Evolutionary conservation across 64 coral and sea anemone genomes (phyloP).

Genomic region (Pocillopora damicornis): DNA sequence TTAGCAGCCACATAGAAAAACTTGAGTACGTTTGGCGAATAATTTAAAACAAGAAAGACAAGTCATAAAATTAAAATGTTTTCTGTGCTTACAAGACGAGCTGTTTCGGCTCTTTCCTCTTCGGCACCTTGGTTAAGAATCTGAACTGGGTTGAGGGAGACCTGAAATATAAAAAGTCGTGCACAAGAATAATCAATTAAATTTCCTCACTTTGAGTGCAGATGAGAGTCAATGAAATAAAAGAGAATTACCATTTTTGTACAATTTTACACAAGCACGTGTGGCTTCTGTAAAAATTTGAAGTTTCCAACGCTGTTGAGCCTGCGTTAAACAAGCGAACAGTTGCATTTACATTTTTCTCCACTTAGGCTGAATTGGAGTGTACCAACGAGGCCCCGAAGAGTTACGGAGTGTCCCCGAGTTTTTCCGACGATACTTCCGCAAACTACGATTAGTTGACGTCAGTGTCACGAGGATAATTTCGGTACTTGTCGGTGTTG

Average conservation of each 20-base stretch:
- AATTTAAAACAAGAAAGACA: not conserved
- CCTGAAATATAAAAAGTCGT: conserved; percentile 41
- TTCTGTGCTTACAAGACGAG: conserved; percentile 71
- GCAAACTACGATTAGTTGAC: conserved; percentile 27
- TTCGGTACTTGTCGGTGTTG: conserved; percentile 16
- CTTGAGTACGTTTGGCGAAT: not conserved
- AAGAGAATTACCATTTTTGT: conserved; percentile 86
- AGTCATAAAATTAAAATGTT: not conserved
- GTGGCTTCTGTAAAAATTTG: conserved; percentile 30
- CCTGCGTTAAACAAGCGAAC: not conserved
- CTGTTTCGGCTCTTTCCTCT: conserved; percentile 90
- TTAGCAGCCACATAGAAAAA: not conserved
- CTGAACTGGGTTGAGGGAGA: conserved; percentile 95
- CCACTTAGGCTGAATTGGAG: not conserved
- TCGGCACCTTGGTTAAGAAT: conserved; percentile 93
- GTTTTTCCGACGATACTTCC: conserved; percentile 37
- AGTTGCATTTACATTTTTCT: no score
- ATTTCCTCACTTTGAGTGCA: not conserved
- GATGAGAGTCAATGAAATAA: not conserved
- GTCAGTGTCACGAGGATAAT: conserved; percentile 80
- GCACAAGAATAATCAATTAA: not conserved
- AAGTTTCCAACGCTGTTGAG: conserved; percentile 9
- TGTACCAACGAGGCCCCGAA: not conserved
- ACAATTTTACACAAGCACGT: conserved; percentile 42
- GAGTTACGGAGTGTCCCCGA: conserved; percentile 26